Base-by-base conservation (phyloP, 2,888 invertebrate genomes). In the Acanthosoma haemorrhoidale region DNA sequence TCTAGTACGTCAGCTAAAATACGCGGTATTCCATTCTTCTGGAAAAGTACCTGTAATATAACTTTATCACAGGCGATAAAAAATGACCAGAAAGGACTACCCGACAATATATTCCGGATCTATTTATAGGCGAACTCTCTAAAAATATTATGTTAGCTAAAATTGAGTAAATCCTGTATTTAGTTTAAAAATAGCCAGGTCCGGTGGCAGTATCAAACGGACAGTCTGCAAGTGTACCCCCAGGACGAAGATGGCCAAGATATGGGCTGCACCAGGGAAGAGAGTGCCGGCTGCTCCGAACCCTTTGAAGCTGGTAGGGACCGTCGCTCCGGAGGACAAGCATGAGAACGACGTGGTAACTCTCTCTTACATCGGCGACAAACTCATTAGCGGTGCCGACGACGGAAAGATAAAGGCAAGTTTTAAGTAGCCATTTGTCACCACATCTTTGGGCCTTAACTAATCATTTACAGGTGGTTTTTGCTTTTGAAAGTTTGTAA, bases 341-440 rank as follows among this genome's bases (percentile, higher is more conserved):
- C 83, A 83, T 73, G 77, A 78, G 18, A 78, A 77, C 43, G 83
- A 84, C 74, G 79, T 83, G 2, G 80, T 80, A 38, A 75, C 78
- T 25, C 72, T 84, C 5, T 73, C 81, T 6, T 81, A 77, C 74
- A 78, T 80, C 70, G 78, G 80, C 36, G 80, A 80, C n/a, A 80
- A 80, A 73, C 74, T 84, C 8, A 82, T 81, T 74, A 83, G 81
- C 73, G 82, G 81, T 31, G 80, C 79, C 9, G 83, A 83, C 73
- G 83, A 83, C 76, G 83, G 83, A 29, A 82, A 80, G 77, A 80
- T 84, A 15, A 84, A 83, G 79, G 83, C 83, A 78, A 72, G 70
- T 63, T 38, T 59, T 16, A 51, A 9, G n/a, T n/a, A n/a, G n/a
- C n/a, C n/a, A n/a, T n/a, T n/a, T n/a, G n/a, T n/a, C n/a, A n/a